Conservation (phyloP, 2,113 vertebrate species). For the Limnothrissa miodon region DNA sequence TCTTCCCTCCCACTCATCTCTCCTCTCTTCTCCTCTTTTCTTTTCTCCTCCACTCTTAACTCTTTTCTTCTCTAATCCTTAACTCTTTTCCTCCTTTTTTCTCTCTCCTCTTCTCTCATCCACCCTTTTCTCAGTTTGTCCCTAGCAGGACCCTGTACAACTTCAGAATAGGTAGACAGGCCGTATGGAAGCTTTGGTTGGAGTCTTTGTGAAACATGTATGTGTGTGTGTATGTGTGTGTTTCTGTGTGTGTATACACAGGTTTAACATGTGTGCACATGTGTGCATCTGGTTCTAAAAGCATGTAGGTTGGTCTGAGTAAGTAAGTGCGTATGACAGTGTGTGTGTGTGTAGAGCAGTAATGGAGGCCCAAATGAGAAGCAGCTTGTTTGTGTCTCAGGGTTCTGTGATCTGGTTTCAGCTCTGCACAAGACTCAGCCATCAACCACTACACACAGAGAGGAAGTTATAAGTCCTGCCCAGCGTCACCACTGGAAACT, state of each 20-base stretch:
- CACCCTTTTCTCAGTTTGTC: conserved; percentile 28
- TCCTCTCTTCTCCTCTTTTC: background rate
- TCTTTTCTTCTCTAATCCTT: background rate
- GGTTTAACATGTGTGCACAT: background rate
- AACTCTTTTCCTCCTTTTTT: background rate
- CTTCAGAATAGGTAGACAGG: conserved; percentile 43
- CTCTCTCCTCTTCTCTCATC: conserved; percentile 39
- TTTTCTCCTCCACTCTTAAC: background rate
- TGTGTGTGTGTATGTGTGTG: conserved; percentile 27
- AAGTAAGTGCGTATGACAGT: conserved; percentile 25
- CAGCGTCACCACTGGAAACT: background rate
- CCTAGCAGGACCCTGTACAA: background rate
- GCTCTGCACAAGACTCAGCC: background rate
- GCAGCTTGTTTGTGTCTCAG: conserved; percentile 70
- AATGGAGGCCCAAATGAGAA: conserved; percentile 77
- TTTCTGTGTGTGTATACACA: conserved; percentile 49
- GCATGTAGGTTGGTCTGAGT: background rate
- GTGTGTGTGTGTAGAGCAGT: conserved; percentile 39
- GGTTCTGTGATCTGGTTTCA: background rate
- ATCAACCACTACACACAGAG: background rate
- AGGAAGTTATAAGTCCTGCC: conserved; percentile 6
- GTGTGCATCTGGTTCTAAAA: background rate
- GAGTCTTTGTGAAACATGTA: background rate
- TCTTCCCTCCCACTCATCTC: no score
- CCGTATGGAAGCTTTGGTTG: conserved; percentile 18